Evolutionary conservation across 2,113 vertebrate genomes (phyloP).

Genomic region (Pollimyrus isidori): DNA sequence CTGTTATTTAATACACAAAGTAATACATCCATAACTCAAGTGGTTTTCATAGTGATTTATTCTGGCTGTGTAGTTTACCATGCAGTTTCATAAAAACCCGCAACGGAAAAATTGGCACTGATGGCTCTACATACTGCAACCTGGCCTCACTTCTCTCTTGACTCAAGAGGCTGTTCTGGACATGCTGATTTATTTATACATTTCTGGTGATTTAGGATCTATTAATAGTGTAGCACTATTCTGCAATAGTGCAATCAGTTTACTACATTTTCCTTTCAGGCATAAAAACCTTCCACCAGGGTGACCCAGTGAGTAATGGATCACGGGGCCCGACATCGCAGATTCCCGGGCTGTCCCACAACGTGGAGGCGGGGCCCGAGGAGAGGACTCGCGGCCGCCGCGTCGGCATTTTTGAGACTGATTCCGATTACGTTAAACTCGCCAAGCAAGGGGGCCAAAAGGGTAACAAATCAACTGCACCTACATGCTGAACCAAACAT

Average conservation of each 20-base stretch:
- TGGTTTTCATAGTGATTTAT: not conserved
- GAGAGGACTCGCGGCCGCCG: conserved; percentile 55
- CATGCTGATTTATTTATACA: not conserved
- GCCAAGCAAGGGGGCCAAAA: conserved; percentile 65
- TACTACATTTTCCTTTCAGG: conserved; percentile 35
- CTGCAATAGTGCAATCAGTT: not conserved
- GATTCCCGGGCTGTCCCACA: conserved; percentile 62
- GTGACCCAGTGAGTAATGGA: conserved; percentile 24
- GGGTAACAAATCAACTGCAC: conserved; percentile 41
- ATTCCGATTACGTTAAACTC: conserved; percentile 67
- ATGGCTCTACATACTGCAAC: not conserved
- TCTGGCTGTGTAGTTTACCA: not conserved
- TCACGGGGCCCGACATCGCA: conserved; percentile 55
- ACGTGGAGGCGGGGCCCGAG: conserved; percentile 28
- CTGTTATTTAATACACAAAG: not conserved
- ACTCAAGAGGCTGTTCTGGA: not conserved
- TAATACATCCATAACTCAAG: not conserved
- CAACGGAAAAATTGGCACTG: not conserved
- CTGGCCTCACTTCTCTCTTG: not conserved
- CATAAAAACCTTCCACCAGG: conserved; percentile 38
- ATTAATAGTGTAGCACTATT: not conserved
- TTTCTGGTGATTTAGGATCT: not conserved
- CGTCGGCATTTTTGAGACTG: conserved; percentile 57
- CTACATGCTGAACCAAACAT: not conserved
- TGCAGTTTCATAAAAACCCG: not conserved